Conservation (phyloP, 2,797 vertebrate genomes). For the Pempheris klunzingeri region DNA sequence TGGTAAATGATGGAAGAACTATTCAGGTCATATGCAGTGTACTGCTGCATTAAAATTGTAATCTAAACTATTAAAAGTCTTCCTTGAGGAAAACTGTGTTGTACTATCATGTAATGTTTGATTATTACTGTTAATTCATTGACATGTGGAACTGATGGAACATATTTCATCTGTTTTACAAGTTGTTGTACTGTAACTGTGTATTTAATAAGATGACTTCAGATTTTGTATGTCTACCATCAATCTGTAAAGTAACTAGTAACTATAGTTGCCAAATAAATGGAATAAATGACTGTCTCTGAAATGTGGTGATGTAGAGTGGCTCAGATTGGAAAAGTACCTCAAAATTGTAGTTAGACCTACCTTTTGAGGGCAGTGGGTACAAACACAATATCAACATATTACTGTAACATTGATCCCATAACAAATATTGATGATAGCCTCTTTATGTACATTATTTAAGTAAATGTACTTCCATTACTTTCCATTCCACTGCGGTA, state of each 20-base stretch:
- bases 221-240: background rate
- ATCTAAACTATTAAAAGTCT: background rate
- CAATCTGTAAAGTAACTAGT: background rate
- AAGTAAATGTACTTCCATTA: background rate
- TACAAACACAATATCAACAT: background rate
- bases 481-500: background rate
- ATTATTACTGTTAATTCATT: slow-evolving; percentile 1
- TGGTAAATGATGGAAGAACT: slow-evolving; percentile 39
- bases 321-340: background rate
- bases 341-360: background rate
- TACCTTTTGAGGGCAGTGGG: background rate
- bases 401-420: background rate
- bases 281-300: background rate
- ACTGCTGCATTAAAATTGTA: background rate
- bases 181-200: background rate
- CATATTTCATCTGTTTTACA: background rate
- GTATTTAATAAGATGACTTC: background rate
- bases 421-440: background rate
- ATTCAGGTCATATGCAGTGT: slow-evolving; percentile 1
- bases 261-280: background rate
- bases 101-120: background rate
- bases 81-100: background rate
- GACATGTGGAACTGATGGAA: background rate
- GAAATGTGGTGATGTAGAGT: background rate
- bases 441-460: background rate